Base-by-base conservation (phyloP, 2,797 vertebrate species). In the Xenopus petersii region DNA sequence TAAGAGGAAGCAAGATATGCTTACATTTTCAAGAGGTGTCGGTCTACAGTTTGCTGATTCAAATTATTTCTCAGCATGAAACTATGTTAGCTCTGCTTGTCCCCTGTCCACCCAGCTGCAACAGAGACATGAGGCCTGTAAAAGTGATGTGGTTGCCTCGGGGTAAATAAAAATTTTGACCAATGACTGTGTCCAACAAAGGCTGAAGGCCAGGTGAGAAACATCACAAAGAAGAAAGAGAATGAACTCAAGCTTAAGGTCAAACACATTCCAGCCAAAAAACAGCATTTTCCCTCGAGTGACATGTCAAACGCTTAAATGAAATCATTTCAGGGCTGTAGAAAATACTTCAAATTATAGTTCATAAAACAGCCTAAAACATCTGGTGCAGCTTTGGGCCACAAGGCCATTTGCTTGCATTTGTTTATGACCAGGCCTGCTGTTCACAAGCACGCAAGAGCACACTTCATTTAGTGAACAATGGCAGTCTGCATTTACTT, bases 181-280 rank as follows among this genome's bases (percentile, higher is more conserved):
- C 69, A 67, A 42, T 42, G 16, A 10, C 67, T 67, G 48, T 70
- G 54, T 33, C 59, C 33, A 49, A 49, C 49, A 73, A 77, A 12
- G 54, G 30, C 4, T 1, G 33, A 10, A 11, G 8, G 30, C 47
- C 10, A 67, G 0, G 15, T 12, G 30, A 46, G 55, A 9, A 11
- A 56, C 16, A 56, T 16, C 62, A 71, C 36, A 49, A 64, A 6
- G 13, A 72, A 12, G 68, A 2, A 21, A 12, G 17, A 75, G 77
- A 70, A 66, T 70, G 71, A 56, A 17, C 16, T 66, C 74, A 17
- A 56, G 74, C 36, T 72, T 68, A 17, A 81, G 82, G 80, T 80
- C 81, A 79, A 84, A 77, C n/a, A 61, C 75, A 71, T 81, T 81
- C 81, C 83, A 73, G 62, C 71, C 69, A 48, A n/a, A 56, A 56